Percentiles rank a stretch among this genome's conserved stretches.
These are phyloP conservation scores for Drosophila yakuba DNA, from an alignment of 1,140 invertebrate species.

Conservation along the genomic window DNA sequence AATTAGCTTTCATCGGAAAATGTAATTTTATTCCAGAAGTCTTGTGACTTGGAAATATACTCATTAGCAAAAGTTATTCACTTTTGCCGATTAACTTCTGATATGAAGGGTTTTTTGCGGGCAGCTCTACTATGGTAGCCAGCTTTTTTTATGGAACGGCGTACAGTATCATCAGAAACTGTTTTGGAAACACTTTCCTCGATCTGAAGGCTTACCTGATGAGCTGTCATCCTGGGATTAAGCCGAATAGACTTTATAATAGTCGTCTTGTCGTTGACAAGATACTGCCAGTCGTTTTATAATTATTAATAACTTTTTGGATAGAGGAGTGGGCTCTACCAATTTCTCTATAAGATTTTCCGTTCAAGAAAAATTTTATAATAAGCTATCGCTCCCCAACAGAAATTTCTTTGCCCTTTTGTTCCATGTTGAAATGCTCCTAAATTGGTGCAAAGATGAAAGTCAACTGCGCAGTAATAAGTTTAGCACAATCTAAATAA, in stretches of 20 bases:
- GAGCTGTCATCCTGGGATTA: too few relatives aligned
- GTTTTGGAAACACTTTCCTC: slow-evolving; percentile 2
- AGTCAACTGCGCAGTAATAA: neutral
- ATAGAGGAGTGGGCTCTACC: neutral
- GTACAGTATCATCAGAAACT: slow-evolving; percentile 3
- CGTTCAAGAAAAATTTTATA: neutral
- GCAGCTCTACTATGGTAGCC: slow-evolving; percentile 2
- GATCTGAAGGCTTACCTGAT: neutral
- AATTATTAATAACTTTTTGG: neutral
- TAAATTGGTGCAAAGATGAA: too few relatives aligned
- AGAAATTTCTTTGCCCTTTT: slow-evolving; percentile 3
- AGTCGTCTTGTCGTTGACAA: neutral
- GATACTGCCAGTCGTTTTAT: neutral
- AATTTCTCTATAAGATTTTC: neutral
- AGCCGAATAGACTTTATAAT: too few relatives aligned
- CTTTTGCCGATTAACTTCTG: slow-evolving; percentile 41
- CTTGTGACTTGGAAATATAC: slow-evolving; percentile 17
- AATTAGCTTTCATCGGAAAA: slow-evolving; percentile 71
- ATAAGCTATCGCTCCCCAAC: slow-evolving; percentile 1
- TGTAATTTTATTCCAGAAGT: slow-evolving; percentile 48
- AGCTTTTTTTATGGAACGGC: neutral
- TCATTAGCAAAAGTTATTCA: slow-evolving; percentile 49
- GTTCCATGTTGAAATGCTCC: neutral
- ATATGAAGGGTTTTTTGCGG: slow-evolving; percentile 43
- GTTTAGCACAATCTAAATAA: neutral